Evolutionary conservation across 2,797 vertebrate genomes (phyloP), one percentile per base, ranked within the genome.

Genomic region (Otolemur crassicaudatus): DNA sequence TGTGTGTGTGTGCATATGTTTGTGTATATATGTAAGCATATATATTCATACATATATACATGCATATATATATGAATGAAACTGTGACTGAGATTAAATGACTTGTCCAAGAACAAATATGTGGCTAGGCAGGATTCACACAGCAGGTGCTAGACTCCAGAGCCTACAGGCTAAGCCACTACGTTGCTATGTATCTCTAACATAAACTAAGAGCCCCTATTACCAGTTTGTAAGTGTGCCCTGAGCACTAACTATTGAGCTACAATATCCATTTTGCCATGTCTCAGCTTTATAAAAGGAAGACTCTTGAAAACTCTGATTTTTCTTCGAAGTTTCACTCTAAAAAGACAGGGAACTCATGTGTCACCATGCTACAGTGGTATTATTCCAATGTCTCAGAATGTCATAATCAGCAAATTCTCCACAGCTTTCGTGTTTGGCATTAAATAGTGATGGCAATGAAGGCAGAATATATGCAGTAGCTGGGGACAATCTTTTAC

Each of bases 311-410:
- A 96, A 95, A 76, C n/a, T 8, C 1, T 34, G 60, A 43, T 73
- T 87, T 87, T 58, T 72, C 81, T 79, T 80, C 3, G n/a, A 85
- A 73, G 49, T 87, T 73, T 93, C 90, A 10, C 34, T 92, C 67
- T 85, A 12, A n/a, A 93, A 91, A 63, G 63, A 49, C 34, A 82
- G 92, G 69, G 43, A 23, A 82, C 76, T 69, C 27, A 25, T 49
- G 27, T 49, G 40, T 87, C 61, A 86, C 63, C 43, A 19, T 34
- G 76, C 40, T 84, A 23, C 16, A 13, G 2, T 75, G n/a, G 61
- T 31, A 37, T 95, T 93, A 91, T 82, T 85, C 89, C 58, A 84
- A 75, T 49, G 58, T 95, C 85, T 96, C 88, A 53, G 6, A 94
- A 87, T 93, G 63, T 83, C 80, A 63, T 58, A 61, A 65, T 94